phyloP scores from a whole-genome alignment of 2,888 invertebrate species.

The Prosopocoilus inquinatus region DNA sequence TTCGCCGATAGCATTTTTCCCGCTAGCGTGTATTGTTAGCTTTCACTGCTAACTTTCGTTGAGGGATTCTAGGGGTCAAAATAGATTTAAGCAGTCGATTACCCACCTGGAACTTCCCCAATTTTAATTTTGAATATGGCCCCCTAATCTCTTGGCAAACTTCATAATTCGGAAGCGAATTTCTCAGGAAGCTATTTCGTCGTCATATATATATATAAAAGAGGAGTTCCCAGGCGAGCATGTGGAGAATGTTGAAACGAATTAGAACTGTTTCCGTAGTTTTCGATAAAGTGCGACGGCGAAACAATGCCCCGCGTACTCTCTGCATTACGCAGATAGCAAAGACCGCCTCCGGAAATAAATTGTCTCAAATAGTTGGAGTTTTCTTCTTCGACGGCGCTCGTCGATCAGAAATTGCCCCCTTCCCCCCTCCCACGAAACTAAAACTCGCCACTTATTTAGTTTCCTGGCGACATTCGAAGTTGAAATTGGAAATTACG shows the following conservation, averaged over 20 bases:
- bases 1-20: too few relatives aligned
- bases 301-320: not conserved
- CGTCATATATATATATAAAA: not conserved
- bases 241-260: not conserved
- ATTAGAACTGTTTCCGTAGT: not conserved
- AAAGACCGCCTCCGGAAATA: conserved; percentile 6
- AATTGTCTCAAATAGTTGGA: conserved; percentile 15
- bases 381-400: conserved; percentile 8
- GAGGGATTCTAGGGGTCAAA: too few relatives aligned
- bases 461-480: too few relatives aligned
- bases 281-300: not conserved
- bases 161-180: not conserved
- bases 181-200: not conserved
- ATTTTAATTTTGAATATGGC: too few relatives aligned
- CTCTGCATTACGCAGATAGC: conserved; percentile 1
- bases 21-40: too few relatives aligned
- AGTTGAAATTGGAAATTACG: too few relatives aligned
- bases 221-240: not conserved
- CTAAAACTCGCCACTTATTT: not conserved
- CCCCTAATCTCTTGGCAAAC: too few relatives aligned
- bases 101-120: too few relatives aligned
- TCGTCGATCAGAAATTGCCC: conserved; percentile 13
- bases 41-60: too few relatives aligned
- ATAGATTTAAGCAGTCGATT: too few relatives aligned
- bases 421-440: too few relatives aligned